Evolutionary conservation across 2,113 vertebrate species (phyloP), one percentile per base, ranked within the genome.

Genomic region (Lethenteron camtschaticum): DNA sequence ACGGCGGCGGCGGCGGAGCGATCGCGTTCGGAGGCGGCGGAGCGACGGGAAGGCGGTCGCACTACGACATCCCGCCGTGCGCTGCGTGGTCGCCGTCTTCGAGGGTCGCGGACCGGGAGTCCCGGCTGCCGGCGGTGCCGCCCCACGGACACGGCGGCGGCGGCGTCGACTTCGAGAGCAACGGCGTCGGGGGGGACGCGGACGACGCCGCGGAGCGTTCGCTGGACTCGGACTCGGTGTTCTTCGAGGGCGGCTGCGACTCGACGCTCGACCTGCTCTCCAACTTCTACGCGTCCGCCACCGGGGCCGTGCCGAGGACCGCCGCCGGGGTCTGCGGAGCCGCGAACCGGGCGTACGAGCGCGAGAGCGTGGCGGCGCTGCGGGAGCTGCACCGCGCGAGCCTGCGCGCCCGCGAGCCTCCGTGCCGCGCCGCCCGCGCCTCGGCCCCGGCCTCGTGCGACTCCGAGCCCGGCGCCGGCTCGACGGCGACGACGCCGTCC

Each of bases 401-500:
- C 20, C 14, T 10, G 60, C n/a, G 20, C 14, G 20, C n/a, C 14
- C 60, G 60, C 60, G 20, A 20, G 10, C 60, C n/a, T 8, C 14
- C 20, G 60, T 66, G 60, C 60, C 60, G 60, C 60, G 20, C 60
- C 14, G 20, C 60, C 20, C 78, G 79, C 66, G 63, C 80, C 4
- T 72, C 82, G 68, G 76, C 86, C 1, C 16, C 57, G 18, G 79
- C 91, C 55, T 87, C 90, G 71, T 78, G 81, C 57, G 78, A 90
- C 70, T 78, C 81, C 56, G 95, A 92, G 76, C 85, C 86, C 84
- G 90, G 96, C 70, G 80, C 82, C 18, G 80, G 82, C 24, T 86
- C 87, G 68, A 95, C 86, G 73, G 83, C 84, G 0, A 86, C 87
- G 76, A 77, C 92, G 9, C 92, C 94, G 2, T 92, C 94, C 1